Evolutionary conservation across 2,888 invertebrate species (phyloP).

Genomic region (Epinotia ramella): DNA sequence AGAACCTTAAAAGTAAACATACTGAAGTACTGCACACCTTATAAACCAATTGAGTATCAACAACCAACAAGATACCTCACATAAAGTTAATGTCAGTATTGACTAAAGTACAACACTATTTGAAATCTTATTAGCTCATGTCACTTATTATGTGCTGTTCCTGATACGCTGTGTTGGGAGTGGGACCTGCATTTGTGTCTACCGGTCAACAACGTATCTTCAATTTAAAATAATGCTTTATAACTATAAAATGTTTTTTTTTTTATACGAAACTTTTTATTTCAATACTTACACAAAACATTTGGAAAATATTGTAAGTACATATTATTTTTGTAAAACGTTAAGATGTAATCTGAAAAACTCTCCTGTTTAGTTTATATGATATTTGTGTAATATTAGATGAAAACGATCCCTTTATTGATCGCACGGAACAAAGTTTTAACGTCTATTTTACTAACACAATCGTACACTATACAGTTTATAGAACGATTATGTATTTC

Average conservation of each 20-base stretch:
- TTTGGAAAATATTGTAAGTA: no score
- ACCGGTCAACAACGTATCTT: no score
- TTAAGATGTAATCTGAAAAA: no score
- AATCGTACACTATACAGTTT: conserved; percentile 37
- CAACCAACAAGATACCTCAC: conserved; percentile 43
- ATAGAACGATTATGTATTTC: conserved; percentile 27
- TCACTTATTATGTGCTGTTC: no score
- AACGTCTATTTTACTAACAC: conserved; percentile 44
- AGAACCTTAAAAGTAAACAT: conserved; percentile 56
- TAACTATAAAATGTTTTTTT: no score
- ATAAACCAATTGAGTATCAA: conserved; percentile 46
- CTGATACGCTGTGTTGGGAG: no score
- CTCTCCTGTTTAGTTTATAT: not conserved
- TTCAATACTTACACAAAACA: no score
- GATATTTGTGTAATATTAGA: conserved; percentile 1
- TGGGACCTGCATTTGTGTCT: no score
- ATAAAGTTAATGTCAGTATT: conserved; percentile 26
- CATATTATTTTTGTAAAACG: no score
- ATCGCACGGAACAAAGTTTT: conserved; percentile 43
- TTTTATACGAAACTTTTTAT: no score
- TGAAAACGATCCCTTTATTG: conserved; percentile 43
- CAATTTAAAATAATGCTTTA: no score
- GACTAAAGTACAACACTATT: not conserved
- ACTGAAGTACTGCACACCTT: conserved; percentile 55
- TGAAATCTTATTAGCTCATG: not conserved